A percentile compares a stretch with the other conserved stretches of the same genome.
Evolutionary conservation across 2,113 vertebrate species (phyloP).

Genomic region (Cepphus grylle): DNA sequence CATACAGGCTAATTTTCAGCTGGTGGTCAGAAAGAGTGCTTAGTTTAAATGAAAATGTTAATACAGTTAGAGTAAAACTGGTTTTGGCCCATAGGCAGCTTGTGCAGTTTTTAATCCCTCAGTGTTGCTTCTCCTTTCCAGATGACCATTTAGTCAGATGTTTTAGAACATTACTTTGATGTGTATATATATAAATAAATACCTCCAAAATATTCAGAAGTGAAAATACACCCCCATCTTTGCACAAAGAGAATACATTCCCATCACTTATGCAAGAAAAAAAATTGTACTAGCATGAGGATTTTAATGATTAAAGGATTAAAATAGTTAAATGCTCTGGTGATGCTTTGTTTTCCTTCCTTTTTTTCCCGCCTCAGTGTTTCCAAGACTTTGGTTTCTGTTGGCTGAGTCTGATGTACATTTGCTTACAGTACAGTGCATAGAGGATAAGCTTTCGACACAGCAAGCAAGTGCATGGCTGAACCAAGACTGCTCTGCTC

Average conservation of each 20-base stretch:
- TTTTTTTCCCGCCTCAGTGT: not conserved
- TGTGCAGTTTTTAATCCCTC: not conserved
- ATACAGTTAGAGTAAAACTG: not conserved
- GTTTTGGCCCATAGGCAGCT: not conserved
- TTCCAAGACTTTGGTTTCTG: not conserved
- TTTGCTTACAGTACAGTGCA: not conserved
- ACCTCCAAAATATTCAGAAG: not conserved
- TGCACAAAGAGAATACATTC: not conserved
- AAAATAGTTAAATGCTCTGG: not conserved
- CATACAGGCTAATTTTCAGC: not conserved
- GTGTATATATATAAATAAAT: not conserved
- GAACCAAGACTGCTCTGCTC: not conserved
- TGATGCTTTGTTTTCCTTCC: not conserved
- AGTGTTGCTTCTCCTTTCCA: not conserved
- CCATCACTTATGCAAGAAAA: not conserved
- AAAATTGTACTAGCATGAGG: not conserved
- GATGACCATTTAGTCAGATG: not conserved
- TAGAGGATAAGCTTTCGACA: not conserved
- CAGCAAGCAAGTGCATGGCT: rapidly evolving
- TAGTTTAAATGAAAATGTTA: not conserved
- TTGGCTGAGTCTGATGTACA: not conserved
- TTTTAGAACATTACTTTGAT: not conserved
- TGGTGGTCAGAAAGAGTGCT: not conserved
- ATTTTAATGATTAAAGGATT: not conserved
- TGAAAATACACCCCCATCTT: not conserved